These are phyloP conservation scores for Drosophila kepulauana DNA, from an alignment of 1,140 invertebrate genomes.

Conservation along the genomic window DNA sequence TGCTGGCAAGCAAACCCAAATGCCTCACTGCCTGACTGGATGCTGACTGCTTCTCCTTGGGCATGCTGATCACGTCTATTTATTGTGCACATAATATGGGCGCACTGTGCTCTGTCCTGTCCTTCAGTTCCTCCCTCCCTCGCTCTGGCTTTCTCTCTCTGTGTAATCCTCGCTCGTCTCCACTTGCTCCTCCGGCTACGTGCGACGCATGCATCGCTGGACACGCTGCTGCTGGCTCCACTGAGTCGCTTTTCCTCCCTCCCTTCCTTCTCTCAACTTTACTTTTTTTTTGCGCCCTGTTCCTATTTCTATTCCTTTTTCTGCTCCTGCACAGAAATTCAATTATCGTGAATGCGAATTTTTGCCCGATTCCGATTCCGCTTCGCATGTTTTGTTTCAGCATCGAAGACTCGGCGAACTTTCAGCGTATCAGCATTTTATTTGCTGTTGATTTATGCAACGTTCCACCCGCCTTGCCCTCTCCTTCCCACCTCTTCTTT, in stretches of 20 bases:
- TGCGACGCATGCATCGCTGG: slow-evolving; percentile 82
- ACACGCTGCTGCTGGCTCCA: slow-evolving; percentile 66
- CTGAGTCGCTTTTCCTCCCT: slow-evolving; percentile 33
- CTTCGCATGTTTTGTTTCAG: slow-evolving; percentile 81
- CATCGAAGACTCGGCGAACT: slow-evolving; percentile 73
- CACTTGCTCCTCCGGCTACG: slow-evolving; percentile 69
- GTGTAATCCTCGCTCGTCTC: slow-evolving; percentile 12
- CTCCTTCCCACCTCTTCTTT: background rate
- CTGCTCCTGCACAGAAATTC: slow-evolving; percentile 72
- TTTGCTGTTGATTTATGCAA: slow-evolving; percentile 84
- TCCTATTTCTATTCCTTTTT: slow-evolving; percentile 54
- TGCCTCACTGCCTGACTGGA: slow-evolving; percentile 16
- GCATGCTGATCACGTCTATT: slow-evolving; percentile 85
- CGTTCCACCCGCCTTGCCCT: slow-evolving; percentile 27
- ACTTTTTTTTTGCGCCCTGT: slow-evolving; percentile 36
- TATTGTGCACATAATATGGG: slow-evolving; percentile 85
- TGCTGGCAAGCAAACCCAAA: slow-evolving; percentile 25
- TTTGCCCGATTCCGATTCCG: slow-evolving; percentile 76
- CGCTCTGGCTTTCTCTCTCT: background rate
- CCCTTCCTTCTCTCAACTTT: slow-evolving; percentile 28
- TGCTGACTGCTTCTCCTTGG: slow-evolving; percentile 45
- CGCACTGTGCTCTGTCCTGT: slow-evolving; percentile 58
- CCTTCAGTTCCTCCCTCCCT: background rate
- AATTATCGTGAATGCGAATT: slow-evolving; percentile 84
- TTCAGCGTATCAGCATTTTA: slow-evolving; percentile 84